A percentile compares a stretch with the other conserved stretches of the same genome.
phyloP scores from a whole-genome alignment of 2,888 invertebrate genomes.

The Plagodis pulveraria region DNA sequence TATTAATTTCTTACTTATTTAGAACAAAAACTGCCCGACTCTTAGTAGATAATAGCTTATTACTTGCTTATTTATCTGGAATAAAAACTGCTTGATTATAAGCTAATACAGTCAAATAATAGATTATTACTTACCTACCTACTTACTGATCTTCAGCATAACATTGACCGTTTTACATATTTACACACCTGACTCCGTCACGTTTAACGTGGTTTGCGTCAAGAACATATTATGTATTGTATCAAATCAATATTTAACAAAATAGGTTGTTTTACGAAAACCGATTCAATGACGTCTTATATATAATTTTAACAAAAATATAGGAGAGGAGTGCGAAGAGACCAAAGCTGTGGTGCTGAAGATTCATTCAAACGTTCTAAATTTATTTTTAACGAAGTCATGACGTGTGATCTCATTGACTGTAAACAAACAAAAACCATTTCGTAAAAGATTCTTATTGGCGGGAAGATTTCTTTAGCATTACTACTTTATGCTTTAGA shows the following conservation, averaged over 20 bases:
- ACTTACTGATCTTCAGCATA: constrained; percentile 4
- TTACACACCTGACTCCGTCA: constrained; percentile 27
- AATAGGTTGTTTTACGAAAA: constrained; percentile 8
- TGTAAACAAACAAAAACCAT: constrained; percentile 35
- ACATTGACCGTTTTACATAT: constrained; percentile 9
- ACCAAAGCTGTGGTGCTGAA: constrained; percentile 31
- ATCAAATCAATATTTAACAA: constrained; percentile 27
- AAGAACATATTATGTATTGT: constrained; percentile 8
- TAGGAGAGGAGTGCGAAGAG: constrained; percentile 29
- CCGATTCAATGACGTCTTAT: constrained; percentile 31
- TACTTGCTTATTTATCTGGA: too few relatives aligned
- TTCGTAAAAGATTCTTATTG: constrained; percentile 20
- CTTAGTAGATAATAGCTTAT: too few relatives aligned
- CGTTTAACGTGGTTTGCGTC: constrained; percentile 20
- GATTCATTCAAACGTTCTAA: constrained; percentile 45
- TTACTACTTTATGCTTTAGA: constrained; percentile 23
- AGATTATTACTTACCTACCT: too few relatives aligned
- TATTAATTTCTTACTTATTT: too few relatives aligned
- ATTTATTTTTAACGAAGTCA: constrained; percentile 40
- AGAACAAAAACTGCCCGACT: too few relatives aligned
- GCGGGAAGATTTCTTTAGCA: constrained; percentile 24
- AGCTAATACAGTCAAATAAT: too few relatives aligned
- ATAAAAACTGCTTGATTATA: too few relatives aligned
- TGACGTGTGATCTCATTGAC: constrained; percentile 32
- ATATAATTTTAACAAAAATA: constrained; percentile 15